A percentile compares a stretch with the other conserved stretches of the same genome.
Conservation (phyloP, 2,797 vertebrate genomes). For the Dryobates pubescens region DNA sequence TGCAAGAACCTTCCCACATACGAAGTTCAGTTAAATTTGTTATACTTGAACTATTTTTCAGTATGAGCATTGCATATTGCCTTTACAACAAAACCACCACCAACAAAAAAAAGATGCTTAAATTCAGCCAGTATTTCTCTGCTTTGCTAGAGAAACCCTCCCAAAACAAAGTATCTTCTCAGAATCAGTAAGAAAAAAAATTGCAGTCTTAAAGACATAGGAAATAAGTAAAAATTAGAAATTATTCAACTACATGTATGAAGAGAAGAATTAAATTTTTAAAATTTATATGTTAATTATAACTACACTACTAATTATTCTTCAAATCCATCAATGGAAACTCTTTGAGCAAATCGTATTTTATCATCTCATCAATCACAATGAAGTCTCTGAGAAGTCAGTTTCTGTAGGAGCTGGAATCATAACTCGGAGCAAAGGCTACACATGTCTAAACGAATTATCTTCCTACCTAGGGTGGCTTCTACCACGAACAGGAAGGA, state of each 20-base stretch:
- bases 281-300: background rate
- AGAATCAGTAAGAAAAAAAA: background rate
- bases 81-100: background rate
- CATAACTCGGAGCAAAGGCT: background rate
- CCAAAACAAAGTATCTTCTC: background rate
- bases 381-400: background rate
- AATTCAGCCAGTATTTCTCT: background rate
- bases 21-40: background rate
- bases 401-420: background rate
- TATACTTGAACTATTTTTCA: background rate
- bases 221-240: background rate
- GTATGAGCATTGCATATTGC: background rate
- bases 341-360: background rate
- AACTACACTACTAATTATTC: background rate
- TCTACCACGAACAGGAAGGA: background rate
- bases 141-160: background rate
- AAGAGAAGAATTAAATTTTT: background rate
- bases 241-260: background rate
- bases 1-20: background rate
- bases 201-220: background rate
- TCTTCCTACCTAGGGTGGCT: background rate
- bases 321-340: background rate
- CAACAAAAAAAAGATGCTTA: background rate
- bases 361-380: background rate
- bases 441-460: background rate